These are phyloP conservation scores for Branchinecta lindahli DNA, from an alignment of 1,140 invertebrate genomes.

Conservation along the genomic window DNA sequence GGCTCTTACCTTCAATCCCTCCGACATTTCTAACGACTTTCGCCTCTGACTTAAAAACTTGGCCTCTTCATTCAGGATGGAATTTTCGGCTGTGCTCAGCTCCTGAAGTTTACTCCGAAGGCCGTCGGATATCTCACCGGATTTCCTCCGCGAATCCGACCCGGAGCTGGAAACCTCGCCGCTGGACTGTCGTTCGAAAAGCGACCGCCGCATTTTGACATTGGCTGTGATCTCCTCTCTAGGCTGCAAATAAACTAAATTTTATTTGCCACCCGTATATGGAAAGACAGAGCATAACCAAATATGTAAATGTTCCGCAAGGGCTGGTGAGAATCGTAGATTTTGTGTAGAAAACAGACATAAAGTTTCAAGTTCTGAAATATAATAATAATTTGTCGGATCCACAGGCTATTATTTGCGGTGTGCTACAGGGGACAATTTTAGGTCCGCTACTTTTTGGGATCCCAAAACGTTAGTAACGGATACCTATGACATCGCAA, in stretches of 20 bases:
- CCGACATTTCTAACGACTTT: background rate
- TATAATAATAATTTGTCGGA: no score
- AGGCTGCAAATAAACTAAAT: background rate
- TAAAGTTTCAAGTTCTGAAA: no score
- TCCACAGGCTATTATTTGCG: no score
- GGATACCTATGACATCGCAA: no score
- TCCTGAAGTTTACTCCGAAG: background rate
- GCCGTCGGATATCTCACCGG: background rate
- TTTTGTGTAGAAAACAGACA: no score
- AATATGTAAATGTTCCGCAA: no score
- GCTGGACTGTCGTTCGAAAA: background rate
- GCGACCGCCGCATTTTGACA: background rate
- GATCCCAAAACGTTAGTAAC: no score
- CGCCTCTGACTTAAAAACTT: background rate
- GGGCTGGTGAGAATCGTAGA: no score
- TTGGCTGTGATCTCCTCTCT: background rate
- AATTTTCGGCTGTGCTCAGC: background rate
- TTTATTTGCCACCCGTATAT: no score
- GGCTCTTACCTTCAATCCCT: background rate
- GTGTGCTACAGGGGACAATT: no score
- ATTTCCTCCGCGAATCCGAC: background rate
- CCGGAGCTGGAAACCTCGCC: background rate
- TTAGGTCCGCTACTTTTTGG: no score
- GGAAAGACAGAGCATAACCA: no score
- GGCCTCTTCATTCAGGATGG: background rate